Percentiles rank a stretch among this genome's conserved stretches.
phyloP scores from a whole-genome alignment of 2,797 vertebrate species.

The Ibycter americanus region DNA sequence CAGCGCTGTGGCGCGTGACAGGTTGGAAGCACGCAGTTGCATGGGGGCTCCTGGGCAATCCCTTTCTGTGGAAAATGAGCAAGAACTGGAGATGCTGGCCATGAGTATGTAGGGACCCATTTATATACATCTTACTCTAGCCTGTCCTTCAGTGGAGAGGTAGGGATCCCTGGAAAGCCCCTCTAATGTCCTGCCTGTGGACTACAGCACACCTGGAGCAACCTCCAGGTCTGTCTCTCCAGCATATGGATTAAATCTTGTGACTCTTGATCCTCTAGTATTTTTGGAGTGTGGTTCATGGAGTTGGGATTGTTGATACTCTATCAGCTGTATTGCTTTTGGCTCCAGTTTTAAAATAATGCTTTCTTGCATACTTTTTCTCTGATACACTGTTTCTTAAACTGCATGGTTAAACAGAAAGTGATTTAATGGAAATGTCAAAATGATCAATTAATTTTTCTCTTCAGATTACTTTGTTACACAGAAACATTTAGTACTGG shows the following conservation, averaged over 20 bases:
- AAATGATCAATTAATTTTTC: not conserved
- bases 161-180: not conserved
- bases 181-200: not conserved
- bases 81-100: not conserved
- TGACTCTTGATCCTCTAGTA: not conserved
- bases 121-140: not conserved
- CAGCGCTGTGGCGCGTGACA: not conserved
- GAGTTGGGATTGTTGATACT: not conserved
- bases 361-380: not conserved
- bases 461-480: not conserved
- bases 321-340: not conserved
- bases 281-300: not conserved
- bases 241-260: not conserved
- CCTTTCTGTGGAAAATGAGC: not conserved
- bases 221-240: not conserved
- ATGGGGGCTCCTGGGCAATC: not conserved
- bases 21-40: not conserved
- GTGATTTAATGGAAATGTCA: not conserved
- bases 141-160: not conserved
- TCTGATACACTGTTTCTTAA: not conserved
- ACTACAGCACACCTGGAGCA: not conserved
- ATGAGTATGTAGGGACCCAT: not conserved
- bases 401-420: not conserved
- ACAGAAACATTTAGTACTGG: not conserved
- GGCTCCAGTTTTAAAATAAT: not conserved